These are phyloP conservation scores for Dendrophyllia cribrosa DNA, from an alignment of 64 coral and sea anemone genomes.

Conservation along the genomic window DNA sequence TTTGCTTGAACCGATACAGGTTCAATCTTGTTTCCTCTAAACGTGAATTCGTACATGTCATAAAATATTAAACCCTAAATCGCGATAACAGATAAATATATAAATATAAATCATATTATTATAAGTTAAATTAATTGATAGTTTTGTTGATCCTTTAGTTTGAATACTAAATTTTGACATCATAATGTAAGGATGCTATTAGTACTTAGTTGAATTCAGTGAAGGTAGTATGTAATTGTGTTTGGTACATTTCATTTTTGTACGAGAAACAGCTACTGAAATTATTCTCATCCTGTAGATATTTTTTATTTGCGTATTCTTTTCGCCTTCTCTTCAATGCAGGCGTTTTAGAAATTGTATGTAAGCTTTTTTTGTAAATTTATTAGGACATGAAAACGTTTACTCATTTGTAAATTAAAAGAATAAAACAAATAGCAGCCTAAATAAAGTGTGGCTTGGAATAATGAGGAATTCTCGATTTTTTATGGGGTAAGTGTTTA, in stretches of 20 bases:
- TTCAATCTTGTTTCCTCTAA: background rate
- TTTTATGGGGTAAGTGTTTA: too few species aligned
- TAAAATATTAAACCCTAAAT: background rate
- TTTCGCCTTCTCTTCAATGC: background rate
- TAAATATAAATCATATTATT: slow-evolving; percentile 23
- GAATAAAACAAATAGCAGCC: background rate
- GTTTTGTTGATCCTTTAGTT: background rate
- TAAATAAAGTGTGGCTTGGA: slow-evolving; percentile 1
- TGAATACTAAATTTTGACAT: background rate
- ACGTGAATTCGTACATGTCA: background rate
- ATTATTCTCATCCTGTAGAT: slow-evolving; percentile 8
- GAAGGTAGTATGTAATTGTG: background rate
- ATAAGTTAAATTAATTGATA: slow-evolving; percentile 15
- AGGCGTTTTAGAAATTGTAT: slow-evolving; percentile 25
- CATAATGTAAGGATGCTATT: background rate
- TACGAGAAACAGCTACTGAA: background rate
- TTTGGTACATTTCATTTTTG: slow-evolving; percentile 12
- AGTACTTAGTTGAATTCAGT: background rate
- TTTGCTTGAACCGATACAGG: background rate
- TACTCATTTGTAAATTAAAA: slow-evolving; percentile 41
- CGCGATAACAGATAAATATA: background rate
- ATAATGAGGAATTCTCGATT: too few species aligned
- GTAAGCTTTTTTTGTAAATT: slow-evolving; percentile 49
- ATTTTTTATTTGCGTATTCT: slow-evolving; percentile 18
- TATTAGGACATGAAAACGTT: background rate